Evolutionary conservation across 2,797 vertebrate genomes (phyloP).

Genomic region (Muscicapa comitata): DNA sequence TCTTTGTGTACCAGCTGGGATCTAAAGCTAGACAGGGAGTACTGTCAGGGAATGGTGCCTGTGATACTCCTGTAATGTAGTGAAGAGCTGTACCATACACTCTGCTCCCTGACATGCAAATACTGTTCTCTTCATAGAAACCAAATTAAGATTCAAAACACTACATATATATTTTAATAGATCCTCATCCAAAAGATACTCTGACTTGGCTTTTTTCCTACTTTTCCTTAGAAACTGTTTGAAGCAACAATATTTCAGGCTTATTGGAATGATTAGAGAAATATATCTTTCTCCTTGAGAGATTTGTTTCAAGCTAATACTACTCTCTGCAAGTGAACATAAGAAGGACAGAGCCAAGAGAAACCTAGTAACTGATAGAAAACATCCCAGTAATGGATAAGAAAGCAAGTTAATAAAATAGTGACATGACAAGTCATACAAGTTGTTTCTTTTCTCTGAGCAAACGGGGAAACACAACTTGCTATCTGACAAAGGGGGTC

Average conservation of each 20-base stretch:
- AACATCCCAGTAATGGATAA: neutral
- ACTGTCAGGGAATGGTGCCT: neutral
- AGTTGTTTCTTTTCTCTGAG: slow-evolving; percentile 9
- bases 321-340: neutral
- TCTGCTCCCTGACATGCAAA: neutral
- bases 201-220: neutral
- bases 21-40: neutral
- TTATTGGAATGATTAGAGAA: neutral
- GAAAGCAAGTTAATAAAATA: slow-evolving; percentile 30
- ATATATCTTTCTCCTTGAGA: neutral
- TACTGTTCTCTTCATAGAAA: neutral
- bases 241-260: neutral
- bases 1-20: neutral
- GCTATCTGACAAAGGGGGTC: neutral
- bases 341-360: slow-evolving; percentile 13
- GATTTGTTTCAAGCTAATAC: slow-evolving; percentile 3
- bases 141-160: neutral
- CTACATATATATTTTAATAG: neutral
- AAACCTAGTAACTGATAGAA: neutral
- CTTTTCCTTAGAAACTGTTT: neutral
- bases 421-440: neutral
- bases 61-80: neutral
- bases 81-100: neutral
- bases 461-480: neutral
- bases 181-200: neutral